Evolutionary conservation across 2,888 invertebrate species (phyloP).

Genomic region (Branchellion lobata): DNA sequence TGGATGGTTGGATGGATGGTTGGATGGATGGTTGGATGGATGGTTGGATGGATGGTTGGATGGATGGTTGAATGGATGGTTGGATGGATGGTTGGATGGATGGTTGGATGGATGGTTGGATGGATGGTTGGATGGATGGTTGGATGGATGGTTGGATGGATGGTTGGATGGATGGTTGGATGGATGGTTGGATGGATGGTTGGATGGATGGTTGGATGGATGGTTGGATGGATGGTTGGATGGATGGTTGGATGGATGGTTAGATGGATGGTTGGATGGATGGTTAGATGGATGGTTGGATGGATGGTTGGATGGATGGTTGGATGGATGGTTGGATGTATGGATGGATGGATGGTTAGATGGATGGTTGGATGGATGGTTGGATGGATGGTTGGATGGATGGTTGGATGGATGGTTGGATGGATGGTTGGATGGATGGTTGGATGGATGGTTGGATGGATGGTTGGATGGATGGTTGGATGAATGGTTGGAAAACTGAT

Average conservation of each 20-base stretch:
- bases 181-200: background rate
- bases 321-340: background rate
- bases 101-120: background rate
- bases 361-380: too few relatives aligned
- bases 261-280: background rate
- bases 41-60: background rate
- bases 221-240: background rate
- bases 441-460: too few relatives aligned
- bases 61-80: background rate
- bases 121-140: background rate
- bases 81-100: conserved; percentile 9
- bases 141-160: conserved; percentile 7
- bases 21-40: background rate
- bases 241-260: background rate
- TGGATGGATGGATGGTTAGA: too few relatives aligned
- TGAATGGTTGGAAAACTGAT: background rate
- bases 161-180: background rate
- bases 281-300: background rate
- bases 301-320: background rate
- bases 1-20: background rate
- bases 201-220: background rate
- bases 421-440: too few relatives aligned
- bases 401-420: too few relatives aligned
- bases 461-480: background rate
- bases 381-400: too few relatives aligned